Evolutionary conservation across 2,888 invertebrate species (phyloP).

Genomic region (Rhingia rostrata): DNA sequence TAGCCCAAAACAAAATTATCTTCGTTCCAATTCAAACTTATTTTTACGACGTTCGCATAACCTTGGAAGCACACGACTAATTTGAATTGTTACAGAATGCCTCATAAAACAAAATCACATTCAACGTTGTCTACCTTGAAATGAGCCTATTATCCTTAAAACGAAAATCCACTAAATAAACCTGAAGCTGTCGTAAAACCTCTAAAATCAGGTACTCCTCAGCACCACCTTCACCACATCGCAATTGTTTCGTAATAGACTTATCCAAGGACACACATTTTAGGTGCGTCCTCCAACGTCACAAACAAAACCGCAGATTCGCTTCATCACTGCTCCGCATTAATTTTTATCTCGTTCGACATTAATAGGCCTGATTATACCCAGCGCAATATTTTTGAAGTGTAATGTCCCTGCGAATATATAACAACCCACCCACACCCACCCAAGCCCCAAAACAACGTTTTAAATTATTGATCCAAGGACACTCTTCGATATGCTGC

Average conservation of each 20-base stretch:
- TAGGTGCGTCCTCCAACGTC: not conserved
- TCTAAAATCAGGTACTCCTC: slow-evolving; percentile 12
- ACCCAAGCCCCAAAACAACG: not conserved
- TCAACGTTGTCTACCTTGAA: not conserved
- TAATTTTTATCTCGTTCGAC: slow-evolving; percentile 53
- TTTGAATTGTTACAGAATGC: not conserved
- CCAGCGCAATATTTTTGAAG: slow-evolving; percentile 35
- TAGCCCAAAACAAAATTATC: no score
- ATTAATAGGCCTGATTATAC: slow-evolving; percentile 62
- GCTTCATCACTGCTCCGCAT: slow-evolving; percentile 30
- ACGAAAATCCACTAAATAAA: slow-evolving; percentile 18
- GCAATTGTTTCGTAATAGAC: slow-evolving; percentile 11
- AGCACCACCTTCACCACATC: slow-evolving; percentile 1
- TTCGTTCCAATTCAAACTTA: not conserved
- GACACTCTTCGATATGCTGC: slow-evolving; percentile 28
- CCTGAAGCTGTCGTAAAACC: slow-evolving; percentile 31
- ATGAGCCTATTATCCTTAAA: not conserved
- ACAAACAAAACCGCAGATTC: slow-evolving; percentile 11
- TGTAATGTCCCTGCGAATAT: slow-evolving; percentile 8
- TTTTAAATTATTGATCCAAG: slow-evolving; percentile 46
- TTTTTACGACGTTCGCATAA: slow-evolving; percentile 19
- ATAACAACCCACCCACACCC: slow-evolving; percentile 1
- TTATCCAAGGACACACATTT: slow-evolving; percentile 19
- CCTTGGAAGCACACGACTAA: slow-evolving; percentile 1
- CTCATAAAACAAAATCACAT: slow-evolving; percentile 21